Evolutionary conservation across 2,113 vertebrate species (phyloP), one percentile per base, ranked within the genome.

Genomic region (Illadopsis cleaveri): DNA sequence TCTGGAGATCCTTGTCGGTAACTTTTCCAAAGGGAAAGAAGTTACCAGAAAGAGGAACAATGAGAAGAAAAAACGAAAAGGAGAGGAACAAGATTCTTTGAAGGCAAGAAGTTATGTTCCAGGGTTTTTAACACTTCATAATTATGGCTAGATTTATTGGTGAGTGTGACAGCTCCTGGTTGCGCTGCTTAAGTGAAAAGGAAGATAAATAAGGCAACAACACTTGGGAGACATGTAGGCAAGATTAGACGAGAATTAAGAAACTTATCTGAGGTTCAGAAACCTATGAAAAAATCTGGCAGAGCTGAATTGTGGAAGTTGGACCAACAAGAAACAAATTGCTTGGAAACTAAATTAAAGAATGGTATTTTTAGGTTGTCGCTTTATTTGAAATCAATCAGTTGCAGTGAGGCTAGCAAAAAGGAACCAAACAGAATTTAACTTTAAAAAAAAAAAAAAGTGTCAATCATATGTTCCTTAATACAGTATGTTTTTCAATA

Each of bases 71-170:
- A 68, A 56, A 31, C 0, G 0, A 72, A 82, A 61, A 45, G 1
- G 13, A 94, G 94, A 82, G 60, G 42, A 85, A 18, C 28, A 61
- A 68, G 42, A 94, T 45, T 89, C 54, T 94, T 94, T 76, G 64
- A 58, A 91, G 82, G 47, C 47, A 91, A 84, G 23, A 91, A 95
- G 53, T 47, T 89, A 31, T 71, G 25, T 88, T 97, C 53, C 64
- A 64, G 28, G 2, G 17, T 82, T 86, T 96, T 90, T 89, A 95
- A 96, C 42, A 78, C 78, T 40, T 60, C 61, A 45, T 54, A 96
- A 81, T 97, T 97, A 95, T 88, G 72, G 61, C 11, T 94, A 94
- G 92, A 97, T 97, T 96, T 97, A 97, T 96, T 94, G 90, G 95
- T 97, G 70, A 77, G 53, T 4, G 61, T 95, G 82, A 94, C 44